These are phyloP conservation scores for Clarias magur DNA, from an alignment of 2,113 vertebrate genomes.

Conservation along the genomic window DNA sequence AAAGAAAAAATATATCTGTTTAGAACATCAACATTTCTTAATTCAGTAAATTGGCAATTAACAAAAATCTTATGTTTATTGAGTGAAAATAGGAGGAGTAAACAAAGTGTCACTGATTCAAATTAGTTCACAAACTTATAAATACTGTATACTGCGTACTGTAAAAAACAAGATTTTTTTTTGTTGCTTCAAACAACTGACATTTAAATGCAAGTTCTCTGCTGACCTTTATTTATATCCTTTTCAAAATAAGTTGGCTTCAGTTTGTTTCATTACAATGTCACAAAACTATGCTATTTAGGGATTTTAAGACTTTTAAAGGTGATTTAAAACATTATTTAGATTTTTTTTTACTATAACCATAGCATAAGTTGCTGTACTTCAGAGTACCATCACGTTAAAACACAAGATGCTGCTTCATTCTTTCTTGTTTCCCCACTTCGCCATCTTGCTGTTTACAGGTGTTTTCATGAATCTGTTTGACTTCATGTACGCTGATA, in stretches of 20 bases:
- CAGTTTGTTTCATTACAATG: background rate
- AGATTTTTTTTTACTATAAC: background rate
- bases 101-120: background rate
- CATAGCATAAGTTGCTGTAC: background rate
- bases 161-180: background rate
- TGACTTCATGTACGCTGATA: constrained; percentile 85
- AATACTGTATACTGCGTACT: too few species aligned
- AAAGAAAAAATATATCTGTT: too few species aligned
- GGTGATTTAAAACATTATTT: background rate
- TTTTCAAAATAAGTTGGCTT: background rate
- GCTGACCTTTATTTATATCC: background rate
- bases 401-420: constrained; percentile 38
- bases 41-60: background rate
- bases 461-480: constrained; percentile 70
- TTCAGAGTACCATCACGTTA: background rate
- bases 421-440: constrained; percentile 73
- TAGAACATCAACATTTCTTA: too few species aligned
- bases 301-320: constrained; percentile 3
- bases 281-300: background rate
- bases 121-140: background rate
- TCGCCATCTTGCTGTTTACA: constrained; percentile 76
- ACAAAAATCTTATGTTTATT: background rate
- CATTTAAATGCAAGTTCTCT: background rate
- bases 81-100: background rate
- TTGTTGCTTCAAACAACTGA: background rate